A percentile compares a stretch with the other conserved stretches of the same genome.
Conservation (phyloP, 2,888 invertebrate species). For the Epinotia bilunana region DNA sequence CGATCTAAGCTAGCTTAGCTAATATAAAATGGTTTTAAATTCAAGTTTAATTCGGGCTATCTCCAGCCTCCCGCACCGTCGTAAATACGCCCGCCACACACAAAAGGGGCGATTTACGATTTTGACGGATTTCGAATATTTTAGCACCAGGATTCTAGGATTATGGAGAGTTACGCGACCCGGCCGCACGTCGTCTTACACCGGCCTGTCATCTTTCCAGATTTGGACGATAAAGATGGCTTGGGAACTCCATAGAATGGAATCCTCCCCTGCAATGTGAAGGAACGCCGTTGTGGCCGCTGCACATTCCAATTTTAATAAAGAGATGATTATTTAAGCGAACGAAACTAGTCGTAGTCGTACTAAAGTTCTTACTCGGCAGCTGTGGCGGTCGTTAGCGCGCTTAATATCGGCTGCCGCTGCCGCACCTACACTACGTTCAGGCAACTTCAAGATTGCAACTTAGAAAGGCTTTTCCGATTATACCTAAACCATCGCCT, state of each 20-base stretch:
- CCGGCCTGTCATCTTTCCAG: slow-evolving; percentile 38
- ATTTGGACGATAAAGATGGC: slow-evolving; percentile 43
- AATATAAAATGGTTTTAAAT: slow-evolving; percentile 85
- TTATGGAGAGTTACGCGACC: slow-evolving; percentile 64
- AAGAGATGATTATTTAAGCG: slow-evolving; percentile 65
- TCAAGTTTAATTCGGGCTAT: slow-evolving; percentile 84
- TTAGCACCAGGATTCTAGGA: slow-evolving; percentile 64
- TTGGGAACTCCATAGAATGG: slow-evolving; percentile 26
- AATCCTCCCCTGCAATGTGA: slow-evolving; percentile 13
- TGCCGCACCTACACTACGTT: slow-evolving; percentile 28
- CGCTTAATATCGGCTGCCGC: slow-evolving; percentile 50
- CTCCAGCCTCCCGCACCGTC: slow-evolving; percentile 72
- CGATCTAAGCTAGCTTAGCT: slow-evolving; percentile 85
- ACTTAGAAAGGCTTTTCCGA: slow-evolving; percentile 20
- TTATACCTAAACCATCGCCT: slow-evolving; percentile 11
- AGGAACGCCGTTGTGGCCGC: slow-evolving; percentile 8
- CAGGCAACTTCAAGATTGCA: slow-evolving; percentile 40
- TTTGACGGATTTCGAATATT: slow-evolving; percentile 81
- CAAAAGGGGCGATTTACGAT: slow-evolving; percentile 82
- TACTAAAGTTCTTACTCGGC: slow-evolving; percentile 47
- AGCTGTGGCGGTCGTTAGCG: slow-evolving; percentile 53
- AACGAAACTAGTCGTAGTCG: slow-evolving; percentile 53
- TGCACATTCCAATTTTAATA: slow-evolving; percentile 61
- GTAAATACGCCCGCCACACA: slow-evolving; percentile 75
- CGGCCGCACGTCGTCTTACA: slow-evolving; percentile 36